phyloP scores from a whole-genome alignment of 2,888 invertebrate species.

The Oxytorus armatus region DNA sequence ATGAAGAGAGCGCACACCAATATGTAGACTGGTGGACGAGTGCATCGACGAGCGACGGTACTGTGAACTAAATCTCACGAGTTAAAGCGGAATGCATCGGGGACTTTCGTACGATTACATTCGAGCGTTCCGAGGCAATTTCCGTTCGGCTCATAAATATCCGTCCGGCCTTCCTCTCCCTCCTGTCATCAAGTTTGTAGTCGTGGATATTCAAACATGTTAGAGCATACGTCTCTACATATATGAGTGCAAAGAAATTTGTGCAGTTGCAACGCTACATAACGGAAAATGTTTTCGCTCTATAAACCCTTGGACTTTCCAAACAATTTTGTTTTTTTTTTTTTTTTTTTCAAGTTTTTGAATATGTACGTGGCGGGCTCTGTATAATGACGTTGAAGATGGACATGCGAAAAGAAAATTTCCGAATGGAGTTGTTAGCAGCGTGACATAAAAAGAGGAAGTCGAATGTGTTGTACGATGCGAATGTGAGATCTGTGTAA shows the following conservation, averaged over 20 bases:
- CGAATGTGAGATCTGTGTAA: background rate
- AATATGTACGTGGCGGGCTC: no score
- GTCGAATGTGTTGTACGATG: no score
- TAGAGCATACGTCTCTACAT: background rate
- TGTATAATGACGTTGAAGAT: no score
- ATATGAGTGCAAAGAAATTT: background rate
- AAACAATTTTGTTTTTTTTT: no score
- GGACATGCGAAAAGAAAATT: no score
- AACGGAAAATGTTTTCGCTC: no score
- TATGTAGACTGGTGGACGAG: background rate
- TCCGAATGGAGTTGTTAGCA: no score
- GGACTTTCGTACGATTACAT: conserved; percentile 22
- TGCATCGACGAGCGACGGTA: background rate
- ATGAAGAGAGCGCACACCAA: background rate
- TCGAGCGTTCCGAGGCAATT: conserved; percentile 36
- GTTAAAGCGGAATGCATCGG: background rate
- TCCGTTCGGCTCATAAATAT: conserved; percentile 36
- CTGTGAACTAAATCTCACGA: conserved; percentile 11
- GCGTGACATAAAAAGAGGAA: no score
- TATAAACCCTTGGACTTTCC: no score
- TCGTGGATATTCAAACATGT: background rate
- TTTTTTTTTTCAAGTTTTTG: no score
- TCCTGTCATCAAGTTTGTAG: conserved; percentile 1
- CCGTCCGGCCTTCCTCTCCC: conserved; percentile 8
- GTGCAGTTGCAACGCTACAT: background rate